Evolutionary conservation across 2,113 vertebrate genomes (phyloP), one percentile per base, ranked within the genome.

Genomic region (Hemicordylus capensis): DNA sequence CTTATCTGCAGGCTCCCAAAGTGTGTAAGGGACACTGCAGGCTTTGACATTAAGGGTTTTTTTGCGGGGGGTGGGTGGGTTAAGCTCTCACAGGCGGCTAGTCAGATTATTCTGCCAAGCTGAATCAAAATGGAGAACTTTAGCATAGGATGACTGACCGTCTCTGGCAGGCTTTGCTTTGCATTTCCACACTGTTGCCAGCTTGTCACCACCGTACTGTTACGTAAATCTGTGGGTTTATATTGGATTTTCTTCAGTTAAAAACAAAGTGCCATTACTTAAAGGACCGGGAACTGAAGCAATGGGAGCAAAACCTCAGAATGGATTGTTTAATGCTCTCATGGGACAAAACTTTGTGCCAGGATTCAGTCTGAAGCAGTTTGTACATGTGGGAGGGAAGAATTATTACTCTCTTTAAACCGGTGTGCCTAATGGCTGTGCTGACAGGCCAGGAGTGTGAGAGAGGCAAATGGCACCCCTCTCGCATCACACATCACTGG

Each of bases 221-320:
- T 94, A 93, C 95, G 93, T 94, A 94, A 95, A 95, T 94, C 92
- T 94, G 85, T 48, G 90, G 77, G 83, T 94, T 95, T 95, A 83
- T 91, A 85, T 89, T 94, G 92, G 90, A 87, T 94, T 94, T 95
- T 90, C 93, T 93, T 87, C 64, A 88, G 76, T 93, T 89, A 15
- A 91, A 93, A 95, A 94, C 92, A 92, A 93, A 90, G 91, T 90
- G 88, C 87, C 88, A 80, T 94, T 92, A 90, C 88, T 94, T 87
- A 88, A 93, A 89, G 80, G 89, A 84, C 85, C 90, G 88, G 48
- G 87, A 93, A 89, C 89, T 93, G 83, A 91, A 93, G 85, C 91
- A 82, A 85, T 89, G 90, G 90, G 90, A 93, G 5, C 1, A 93
- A 94, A 95, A 91, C 76, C 39, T 39, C 93, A 93, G 92, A 95